These are phyloP conservation scores for Leucopsar rothschildi DNA, from an alignment of 2,113 vertebrate species.

Conservation along the genomic window DNA sequence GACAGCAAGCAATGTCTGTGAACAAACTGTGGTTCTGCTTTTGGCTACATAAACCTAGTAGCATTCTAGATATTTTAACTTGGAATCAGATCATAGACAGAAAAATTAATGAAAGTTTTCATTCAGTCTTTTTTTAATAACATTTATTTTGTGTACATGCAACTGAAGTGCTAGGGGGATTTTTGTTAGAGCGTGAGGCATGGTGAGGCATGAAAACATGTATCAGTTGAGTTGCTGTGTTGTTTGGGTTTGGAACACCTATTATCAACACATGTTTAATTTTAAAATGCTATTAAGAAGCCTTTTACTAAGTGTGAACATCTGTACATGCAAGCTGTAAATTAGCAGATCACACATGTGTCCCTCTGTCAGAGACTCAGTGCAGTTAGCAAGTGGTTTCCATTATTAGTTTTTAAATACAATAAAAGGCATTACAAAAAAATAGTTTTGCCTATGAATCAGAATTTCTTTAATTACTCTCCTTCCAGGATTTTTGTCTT, in stretches of 20 bases:
- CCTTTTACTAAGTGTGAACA: conserved; percentile 73
- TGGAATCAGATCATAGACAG: conserved; percentile 80
- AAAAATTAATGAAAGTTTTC: conserved; percentile 77
- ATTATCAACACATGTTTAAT: conserved; percentile 75
- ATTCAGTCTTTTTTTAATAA: conserved; percentile 66
- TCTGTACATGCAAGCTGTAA: conserved; percentile 72
- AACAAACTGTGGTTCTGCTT: conserved; percentile 74
- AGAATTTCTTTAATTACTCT: background rate
- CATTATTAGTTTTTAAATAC: conserved; percentile 59
- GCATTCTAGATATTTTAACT: conserved; percentile 71
- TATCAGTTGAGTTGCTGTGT: conserved; percentile 68
- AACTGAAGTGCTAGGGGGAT: background rate
- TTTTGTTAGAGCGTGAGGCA: conserved; percentile 44
- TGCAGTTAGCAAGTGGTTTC: conserved; percentile 62
- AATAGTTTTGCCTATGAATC: background rate
- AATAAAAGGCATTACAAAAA: background rate
- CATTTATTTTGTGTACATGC: conserved; percentile 65
- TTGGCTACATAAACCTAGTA: conserved; percentile 74
- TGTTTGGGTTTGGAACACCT: conserved; percentile 72
- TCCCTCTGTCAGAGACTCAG: conserved; percentile 65
- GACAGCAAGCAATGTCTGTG: conserved; percentile 71
- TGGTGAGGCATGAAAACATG: conserved; percentile 64
- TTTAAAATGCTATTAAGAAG: conserved; percentile 73
- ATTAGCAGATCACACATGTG: conserved; percentile 70
- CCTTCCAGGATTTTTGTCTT: background rate